Percentiles rank a stretch among this genome's conserved stretches.
These are phyloP conservation scores for Pipra filicauda DNA, from an alignment of 2,113 vertebrate genomes.

Conservation along the genomic window DNA sequence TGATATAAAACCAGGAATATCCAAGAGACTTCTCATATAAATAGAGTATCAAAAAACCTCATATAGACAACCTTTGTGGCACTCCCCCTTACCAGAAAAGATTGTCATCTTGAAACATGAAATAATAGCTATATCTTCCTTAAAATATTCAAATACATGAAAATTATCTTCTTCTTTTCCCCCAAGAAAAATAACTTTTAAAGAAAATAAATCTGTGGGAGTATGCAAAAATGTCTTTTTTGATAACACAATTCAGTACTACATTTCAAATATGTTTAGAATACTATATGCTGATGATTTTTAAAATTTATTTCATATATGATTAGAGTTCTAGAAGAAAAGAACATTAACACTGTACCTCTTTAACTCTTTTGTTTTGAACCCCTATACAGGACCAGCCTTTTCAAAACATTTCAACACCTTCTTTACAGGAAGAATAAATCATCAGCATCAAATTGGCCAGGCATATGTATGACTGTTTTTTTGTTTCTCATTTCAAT, in stretches of 20 bases:
- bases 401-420: slow-evolving; percentile 3
- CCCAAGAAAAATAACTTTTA: background rate
- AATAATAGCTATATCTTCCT: background rate
- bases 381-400: background rate
- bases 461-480: slow-evolving; percentile 23
- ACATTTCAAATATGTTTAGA: background rate
- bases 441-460: slow-evolving; percentile 9
- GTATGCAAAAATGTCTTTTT: background rate
- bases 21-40: background rate
- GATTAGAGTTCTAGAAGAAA: background rate
- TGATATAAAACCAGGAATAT: background rate
- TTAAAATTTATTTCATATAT: background rate
- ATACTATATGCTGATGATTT: background rate
- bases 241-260: background rate
- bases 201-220: background rate
- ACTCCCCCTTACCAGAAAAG: background rate
- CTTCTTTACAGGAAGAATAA: slow-evolving; percentile 17
- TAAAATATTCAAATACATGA: background rate
- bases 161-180: background rate
- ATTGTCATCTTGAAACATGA: background rate
- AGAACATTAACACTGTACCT: background rate
- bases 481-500: background rate
- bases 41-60: background rate
- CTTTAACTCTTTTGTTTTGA: background rate
- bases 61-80: background rate